Percentiles rank a stretch among this genome's conserved stretches.
phyloP scores from a whole-genome alignment of 2,113 vertebrate genomes.

The Oxyruncus cristatus region DNA sequence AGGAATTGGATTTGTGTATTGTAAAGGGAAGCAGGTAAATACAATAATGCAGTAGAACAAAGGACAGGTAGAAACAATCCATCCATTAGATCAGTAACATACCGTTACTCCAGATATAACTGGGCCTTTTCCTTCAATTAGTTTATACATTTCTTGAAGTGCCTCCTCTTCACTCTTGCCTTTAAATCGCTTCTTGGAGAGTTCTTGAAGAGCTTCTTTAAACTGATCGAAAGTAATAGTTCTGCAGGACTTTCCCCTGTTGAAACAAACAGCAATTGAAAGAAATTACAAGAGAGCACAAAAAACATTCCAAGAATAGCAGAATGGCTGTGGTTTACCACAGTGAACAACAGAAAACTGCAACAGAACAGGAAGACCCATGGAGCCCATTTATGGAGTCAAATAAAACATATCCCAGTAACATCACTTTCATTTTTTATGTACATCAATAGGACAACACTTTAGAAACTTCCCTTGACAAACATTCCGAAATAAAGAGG shows the following conservation, averaged over 20 bases:
- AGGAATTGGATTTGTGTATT: not conserved
- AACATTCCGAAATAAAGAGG: not conserved
- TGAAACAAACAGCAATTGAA: conserved; percentile 25
- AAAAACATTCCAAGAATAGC: not conserved
- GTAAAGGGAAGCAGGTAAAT: not conserved
- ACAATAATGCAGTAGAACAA: not conserved
- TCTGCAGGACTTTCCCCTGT: conserved; percentile 88
- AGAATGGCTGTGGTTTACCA: not conserved
- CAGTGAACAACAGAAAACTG: not conserved
- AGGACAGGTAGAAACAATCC: not conserved
- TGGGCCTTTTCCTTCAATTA: conserved; percentile 89
- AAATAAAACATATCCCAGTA: not conserved
- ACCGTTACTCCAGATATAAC: conserved; percentile 93
- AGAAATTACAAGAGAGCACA: not conserved
- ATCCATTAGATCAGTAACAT: not conserved
- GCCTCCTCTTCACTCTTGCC: conserved; percentile 89
- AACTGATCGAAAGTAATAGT: conserved; percentile 94
- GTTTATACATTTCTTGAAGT: conserved; percentile 84
- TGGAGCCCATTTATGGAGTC: not conserved
- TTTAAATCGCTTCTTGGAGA: conserved; percentile 90
- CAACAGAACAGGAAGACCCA: not conserved
- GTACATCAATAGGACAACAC: not conserved
- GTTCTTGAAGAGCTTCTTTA: conserved; percentile 86
- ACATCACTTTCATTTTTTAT: not conserved
- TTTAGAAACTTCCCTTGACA: not conserved